A percentile compares a stretch with the other conserved stretches of the same genome.
Evolutionary conservation across 2,888 invertebrate species (phyloP).

Genomic region (Sinhomidia bicolor): DNA sequence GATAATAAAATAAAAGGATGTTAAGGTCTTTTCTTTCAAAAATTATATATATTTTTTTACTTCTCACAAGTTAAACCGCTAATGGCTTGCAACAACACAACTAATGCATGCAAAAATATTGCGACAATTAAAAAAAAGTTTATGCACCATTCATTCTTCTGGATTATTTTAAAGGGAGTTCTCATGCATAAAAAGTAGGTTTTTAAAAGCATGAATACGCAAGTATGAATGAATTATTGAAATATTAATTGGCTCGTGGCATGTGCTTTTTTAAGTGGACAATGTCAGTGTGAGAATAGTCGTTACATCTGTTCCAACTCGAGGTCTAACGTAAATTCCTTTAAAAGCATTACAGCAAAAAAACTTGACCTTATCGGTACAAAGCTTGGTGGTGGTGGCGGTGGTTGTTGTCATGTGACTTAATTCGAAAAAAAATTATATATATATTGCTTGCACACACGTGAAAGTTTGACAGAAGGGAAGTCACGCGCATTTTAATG

Average conservation of each 20-base stretch:
- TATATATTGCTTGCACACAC: slow-evolving; percentile 15
- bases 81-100: too few relatives aligned
- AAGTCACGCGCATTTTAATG: slow-evolving; percentile 59
- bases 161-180: slow-evolving; percentile 8
- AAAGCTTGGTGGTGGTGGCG: too few relatives aligned
- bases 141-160: not conserved
- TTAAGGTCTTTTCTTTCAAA: slow-evolving; percentile 31
- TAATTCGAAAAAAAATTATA: not conserved
- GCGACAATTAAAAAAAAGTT: not conserved
- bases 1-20: slow-evolving; percentile 21
- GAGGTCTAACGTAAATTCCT: too few relatives aligned
- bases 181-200: not conserved
- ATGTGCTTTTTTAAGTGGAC: slow-evolving; percentile 26
- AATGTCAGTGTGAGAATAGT: slow-evolving; percentile 21
- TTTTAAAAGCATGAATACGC: too few relatives aligned
- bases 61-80: not conserved
- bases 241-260: too few relatives aligned
- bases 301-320: not conserved
- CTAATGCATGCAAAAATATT: too few relatives aligned
- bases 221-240: too few relatives aligned
- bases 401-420: not conserved
- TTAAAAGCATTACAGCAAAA: too few relatives aligned
- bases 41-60: not conserved
- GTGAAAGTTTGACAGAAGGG: slow-evolving; percentile 51
- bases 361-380: too few relatives aligned